Evolutionary conservation across 2,113 vertebrate genomes (phyloP).

Genomic region (Tupaia chinensis): DNA sequence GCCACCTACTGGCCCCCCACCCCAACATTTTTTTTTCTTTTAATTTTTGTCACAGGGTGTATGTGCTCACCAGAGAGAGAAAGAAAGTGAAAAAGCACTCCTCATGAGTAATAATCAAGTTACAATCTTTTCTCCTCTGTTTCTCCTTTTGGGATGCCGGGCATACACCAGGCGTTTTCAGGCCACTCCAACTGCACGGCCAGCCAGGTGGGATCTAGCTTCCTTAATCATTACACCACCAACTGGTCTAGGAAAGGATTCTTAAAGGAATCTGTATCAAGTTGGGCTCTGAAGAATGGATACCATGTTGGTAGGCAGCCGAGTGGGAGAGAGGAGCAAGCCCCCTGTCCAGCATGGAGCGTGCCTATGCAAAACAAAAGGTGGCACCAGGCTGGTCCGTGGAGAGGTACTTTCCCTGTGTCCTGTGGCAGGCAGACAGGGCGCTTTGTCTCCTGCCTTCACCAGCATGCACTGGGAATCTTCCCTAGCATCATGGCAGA

Average conservation of each 20-base stretch:
- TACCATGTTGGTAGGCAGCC: neutral
- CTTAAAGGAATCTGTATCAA: neutral
- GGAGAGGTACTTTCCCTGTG: rapidly evolving
- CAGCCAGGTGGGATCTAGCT: too few species aligned
- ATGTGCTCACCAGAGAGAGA: too few species aligned
- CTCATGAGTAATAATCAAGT: too few species aligned
- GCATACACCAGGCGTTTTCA: too few species aligned
- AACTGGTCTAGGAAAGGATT: neutral
- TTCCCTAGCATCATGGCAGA: neutral
- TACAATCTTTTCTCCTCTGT: too few species aligned
- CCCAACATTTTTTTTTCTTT: too few species aligned
- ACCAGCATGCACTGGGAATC: neutral
- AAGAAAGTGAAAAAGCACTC: too few species aligned
- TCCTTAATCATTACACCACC: too few species aligned
- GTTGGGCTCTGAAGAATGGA: neutral
- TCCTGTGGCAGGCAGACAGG: rapidly evolving
- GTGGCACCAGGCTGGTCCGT: rapidly evolving
- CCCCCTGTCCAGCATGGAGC: neutral
- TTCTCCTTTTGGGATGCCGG: too few species aligned
- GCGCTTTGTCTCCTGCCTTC: rapidly evolving
- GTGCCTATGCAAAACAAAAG: rapidly evolving
- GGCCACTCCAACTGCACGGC: too few species aligned
- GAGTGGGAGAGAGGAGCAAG: neutral
- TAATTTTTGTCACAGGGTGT: too few species aligned
- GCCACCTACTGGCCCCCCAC: too few species aligned